Conservation (phyloP, 2,113 vertebrate genomes). For the Piaya cayana region DNA sequence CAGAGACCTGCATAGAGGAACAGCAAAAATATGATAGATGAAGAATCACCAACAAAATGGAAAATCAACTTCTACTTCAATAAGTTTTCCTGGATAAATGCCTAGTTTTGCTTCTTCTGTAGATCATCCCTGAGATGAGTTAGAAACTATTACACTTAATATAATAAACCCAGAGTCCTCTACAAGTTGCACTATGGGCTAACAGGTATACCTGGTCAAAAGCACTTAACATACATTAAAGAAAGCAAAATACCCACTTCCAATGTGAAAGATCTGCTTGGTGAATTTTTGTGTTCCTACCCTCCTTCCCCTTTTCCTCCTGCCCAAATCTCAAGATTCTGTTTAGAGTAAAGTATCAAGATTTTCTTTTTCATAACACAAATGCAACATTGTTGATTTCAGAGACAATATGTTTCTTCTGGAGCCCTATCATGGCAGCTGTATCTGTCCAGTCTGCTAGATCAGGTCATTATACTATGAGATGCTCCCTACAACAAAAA, state of each 20-base stretch:
- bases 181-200: background rate
- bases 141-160: background rate
- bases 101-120: background rate
- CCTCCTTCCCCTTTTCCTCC: background rate
- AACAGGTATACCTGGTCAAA: background rate
- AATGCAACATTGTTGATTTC: background rate
- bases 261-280: background rate
- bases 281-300: background rate
- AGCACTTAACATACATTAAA: background rate
- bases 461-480: background rate
- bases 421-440: background rate
- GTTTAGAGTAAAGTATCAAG: background rate
- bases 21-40: background rate
- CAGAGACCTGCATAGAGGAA: background rate
- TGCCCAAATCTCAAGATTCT: background rate
- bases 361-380: background rate
- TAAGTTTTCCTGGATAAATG: background rate
- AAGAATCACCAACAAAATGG: background rate
- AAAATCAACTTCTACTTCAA: background rate
- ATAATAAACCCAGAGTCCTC: background rate
- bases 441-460: background rate
- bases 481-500: background rate
- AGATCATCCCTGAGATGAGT: background rate
- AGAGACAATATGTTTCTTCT: background rate
- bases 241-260: background rate